phyloP scores from a whole-genome alignment of 2,797 vertebrate species.

The Anas acuta region DNA sequence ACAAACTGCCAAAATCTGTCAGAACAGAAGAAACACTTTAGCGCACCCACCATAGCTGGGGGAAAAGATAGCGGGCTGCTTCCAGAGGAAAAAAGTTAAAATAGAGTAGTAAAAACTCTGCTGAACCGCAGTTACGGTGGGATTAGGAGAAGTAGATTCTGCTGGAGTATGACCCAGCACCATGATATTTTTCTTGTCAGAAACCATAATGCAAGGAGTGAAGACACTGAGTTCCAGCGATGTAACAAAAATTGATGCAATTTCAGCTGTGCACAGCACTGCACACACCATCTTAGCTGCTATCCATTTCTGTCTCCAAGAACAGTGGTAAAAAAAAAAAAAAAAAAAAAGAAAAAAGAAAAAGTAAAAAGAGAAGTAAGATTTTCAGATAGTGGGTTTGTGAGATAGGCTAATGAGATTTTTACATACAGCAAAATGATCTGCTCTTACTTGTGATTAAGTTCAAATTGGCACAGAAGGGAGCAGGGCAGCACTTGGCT shows the following conservation, averaged over 20 bases:
- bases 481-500: not conserved
- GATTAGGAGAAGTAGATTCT: not conserved
- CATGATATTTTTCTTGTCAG: not conserved
- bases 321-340: not conserved
- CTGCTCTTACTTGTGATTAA: not conserved
- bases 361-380: too few species aligned
- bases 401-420: not conserved
- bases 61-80: not conserved
- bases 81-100: not conserved
- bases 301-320: not conserved
- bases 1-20: not conserved
- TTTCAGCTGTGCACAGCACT: not conserved
- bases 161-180: not conserved
- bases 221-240: not conserved
- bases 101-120: not conserved
- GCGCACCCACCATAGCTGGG: not conserved
- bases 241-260: not conserved
- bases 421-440: not conserved
- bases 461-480: not conserved
- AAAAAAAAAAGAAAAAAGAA: too few species aligned
- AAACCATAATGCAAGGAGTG: not conserved
- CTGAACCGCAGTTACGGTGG: not conserved
- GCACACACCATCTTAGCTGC: not conserved
- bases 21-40: not conserved
- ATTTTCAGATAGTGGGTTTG: not conserved